Conservation (phyloP, 2,797 vertebrate genomes). For the Amblyraja radiata region DNA sequence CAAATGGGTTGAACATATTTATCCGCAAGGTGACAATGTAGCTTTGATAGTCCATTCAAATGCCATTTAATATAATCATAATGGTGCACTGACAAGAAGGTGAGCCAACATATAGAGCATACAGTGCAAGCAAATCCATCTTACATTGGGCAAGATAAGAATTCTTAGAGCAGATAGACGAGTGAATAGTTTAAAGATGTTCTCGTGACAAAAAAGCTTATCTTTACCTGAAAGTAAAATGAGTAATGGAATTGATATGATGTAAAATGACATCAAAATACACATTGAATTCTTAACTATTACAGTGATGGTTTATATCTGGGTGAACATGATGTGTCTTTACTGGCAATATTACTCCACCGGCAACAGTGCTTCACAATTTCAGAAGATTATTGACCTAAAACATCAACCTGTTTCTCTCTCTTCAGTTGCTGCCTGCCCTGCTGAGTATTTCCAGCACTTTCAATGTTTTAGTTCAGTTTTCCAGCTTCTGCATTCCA, state of each 20-base stretch:
- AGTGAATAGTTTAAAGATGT: neutral
- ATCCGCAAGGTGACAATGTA: neutral
- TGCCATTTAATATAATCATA: neutral
- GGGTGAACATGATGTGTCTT: neutral
- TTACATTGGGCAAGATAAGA: neutral
- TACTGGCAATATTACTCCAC: neutral
- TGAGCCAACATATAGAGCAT: neutral
- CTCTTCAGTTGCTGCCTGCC: too few species aligned
- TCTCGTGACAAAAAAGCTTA: neutral
- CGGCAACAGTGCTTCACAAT: too few species aligned
- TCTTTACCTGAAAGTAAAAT: neutral
- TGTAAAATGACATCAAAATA: neutral
- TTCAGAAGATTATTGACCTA: too few species aligned
- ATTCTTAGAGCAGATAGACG: neutral
- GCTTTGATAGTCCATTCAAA: neutral
- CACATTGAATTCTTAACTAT: neutral
- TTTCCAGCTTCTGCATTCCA: too few species aligned
- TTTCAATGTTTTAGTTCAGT: too few species aligned
- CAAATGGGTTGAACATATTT: neutral
- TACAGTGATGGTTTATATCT: neutral
- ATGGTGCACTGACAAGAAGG: neutral
- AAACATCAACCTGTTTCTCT: too few species aligned
- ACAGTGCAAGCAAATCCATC: neutral
- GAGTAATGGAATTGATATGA: neutral
- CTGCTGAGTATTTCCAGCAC: too few species aligned